Evolutionary conservation across 2,888 invertebrate species (phyloP).

Genomic region (Netelia fuscicornis): DNA sequence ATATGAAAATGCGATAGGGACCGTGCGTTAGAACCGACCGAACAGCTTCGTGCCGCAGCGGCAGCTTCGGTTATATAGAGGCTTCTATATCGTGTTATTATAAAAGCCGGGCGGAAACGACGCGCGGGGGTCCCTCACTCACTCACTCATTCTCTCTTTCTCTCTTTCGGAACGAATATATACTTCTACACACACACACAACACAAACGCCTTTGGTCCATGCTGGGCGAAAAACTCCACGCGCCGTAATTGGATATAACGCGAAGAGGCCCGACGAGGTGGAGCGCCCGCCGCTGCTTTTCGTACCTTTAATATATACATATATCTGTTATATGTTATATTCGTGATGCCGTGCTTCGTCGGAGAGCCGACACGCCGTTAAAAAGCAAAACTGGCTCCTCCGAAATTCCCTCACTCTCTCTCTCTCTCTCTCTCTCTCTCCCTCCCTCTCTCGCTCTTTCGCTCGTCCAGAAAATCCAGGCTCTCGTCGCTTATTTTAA

Average conservation of each 20-base stretch:
- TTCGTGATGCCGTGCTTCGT: conserved; percentile 41
- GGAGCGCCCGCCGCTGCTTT: conserved; percentile 51
- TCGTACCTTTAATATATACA: conserved; percentile 43
- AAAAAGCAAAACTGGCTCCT: conserved; percentile 65
- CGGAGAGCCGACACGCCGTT: conserved; percentile 61
- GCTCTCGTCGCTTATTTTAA: conserved; percentile 28
- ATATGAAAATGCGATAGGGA: conserved; percentile 54
- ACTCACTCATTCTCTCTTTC: conserved; percentile 7
- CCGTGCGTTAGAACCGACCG: conserved; percentile 59
- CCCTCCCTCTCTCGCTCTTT: conserved; percentile 5
- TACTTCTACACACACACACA: background rate
- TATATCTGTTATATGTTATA: conserved; percentile 15
- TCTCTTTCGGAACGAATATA: background rate
- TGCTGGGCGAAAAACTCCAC: conserved; percentile 73
- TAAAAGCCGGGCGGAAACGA: conserved; percentile 70
- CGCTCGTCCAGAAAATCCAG: conserved; percentile 37
- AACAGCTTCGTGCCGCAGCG: conserved; percentile 57
- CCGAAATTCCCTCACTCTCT: background rate
- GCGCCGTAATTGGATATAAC: conserved; percentile 70
- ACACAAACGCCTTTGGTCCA: conserved; percentile 38
- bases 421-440: conserved; percentile 9
- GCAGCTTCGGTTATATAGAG: conserved; percentile 50
- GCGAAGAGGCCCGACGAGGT: conserved; percentile 61
- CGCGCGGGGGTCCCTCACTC: conserved; percentile 58
- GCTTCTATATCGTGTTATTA: conserved; percentile 69